Evolutionary conservation across 2,888 invertebrate genomes (phyloP).

Genomic region (Masnerella sp.): DNA sequence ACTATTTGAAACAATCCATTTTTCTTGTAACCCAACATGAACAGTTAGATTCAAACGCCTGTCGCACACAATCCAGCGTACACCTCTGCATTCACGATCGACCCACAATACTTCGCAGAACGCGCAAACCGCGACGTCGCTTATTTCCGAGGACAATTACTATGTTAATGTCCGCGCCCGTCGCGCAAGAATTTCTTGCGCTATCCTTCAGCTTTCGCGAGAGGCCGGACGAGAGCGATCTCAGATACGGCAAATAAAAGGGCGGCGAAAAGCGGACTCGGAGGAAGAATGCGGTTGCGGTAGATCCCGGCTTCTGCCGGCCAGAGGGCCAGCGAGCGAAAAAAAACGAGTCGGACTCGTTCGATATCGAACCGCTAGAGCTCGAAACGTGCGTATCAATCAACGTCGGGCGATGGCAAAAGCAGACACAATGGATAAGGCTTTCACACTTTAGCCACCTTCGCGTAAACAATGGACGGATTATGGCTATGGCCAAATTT

Average conservation of each 20-base stretch:
- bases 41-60: slow-evolving; percentile 50
- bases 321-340: too few species aligned
- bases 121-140: slow-evolving; percentile 26
- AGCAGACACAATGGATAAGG: background rate
- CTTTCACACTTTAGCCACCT: slow-evolving; percentile 1
- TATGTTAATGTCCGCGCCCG: slow-evolving; percentile 30
- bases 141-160: slow-evolving; percentile 47
- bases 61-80: slow-evolving; percentile 36
- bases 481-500: background rate
- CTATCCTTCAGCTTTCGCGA: too few species aligned
- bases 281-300: slow-evolving; percentile 73
- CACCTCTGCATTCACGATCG: slow-evolving; percentile 30
- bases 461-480: background rate
- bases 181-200: slow-evolving; percentile 13
- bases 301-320: slow-evolving; percentile 70
- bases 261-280: slow-evolving; percentile 22
- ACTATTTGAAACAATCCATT: too few species aligned
- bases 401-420: slow-evolving; percentile 8
- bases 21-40: too few species aligned
- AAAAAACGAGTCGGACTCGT: slow-evolving; percentile 6
- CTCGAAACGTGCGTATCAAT: slow-evolving; percentile 18
- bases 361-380: background rate
- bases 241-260: slow-evolving; percentile 38
- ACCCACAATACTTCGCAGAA: slow-evolving; percentile 35
- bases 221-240: slow-evolving; percentile 2